phyloP scores from a whole-genome alignment of 2,888 invertebrate species.

The Glyphotaelius pellucidus region DNA sequence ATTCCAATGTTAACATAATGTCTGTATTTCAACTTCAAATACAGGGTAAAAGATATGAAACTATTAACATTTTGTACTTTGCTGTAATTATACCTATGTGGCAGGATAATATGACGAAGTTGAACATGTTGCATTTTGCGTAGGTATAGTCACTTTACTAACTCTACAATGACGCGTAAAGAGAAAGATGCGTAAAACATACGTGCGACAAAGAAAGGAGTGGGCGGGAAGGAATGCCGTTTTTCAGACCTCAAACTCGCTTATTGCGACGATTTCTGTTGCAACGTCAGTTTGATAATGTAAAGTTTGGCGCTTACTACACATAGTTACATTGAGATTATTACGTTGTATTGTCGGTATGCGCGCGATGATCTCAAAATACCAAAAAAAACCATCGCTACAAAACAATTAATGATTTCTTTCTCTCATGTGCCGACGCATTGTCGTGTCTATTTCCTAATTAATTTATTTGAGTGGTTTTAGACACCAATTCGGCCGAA shows the following conservation, averaged over 20 bases:
- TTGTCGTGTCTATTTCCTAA: neutral
- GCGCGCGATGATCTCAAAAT: neutral
- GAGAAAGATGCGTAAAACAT: too few relatives aligned
- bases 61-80: too few relatives aligned
- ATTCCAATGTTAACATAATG: neutral
- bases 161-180: too few relatives aligned
- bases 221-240: too few relatives aligned
- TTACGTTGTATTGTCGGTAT: neutral
- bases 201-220: too few relatives aligned
- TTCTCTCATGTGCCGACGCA: neutral
- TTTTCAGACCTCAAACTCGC: too few relatives aligned
- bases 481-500: neutral
- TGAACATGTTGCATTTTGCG: neutral
- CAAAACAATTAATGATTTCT: neutral
- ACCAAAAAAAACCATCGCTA: neutral
- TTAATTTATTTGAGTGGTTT: slow-evolving; percentile 2
- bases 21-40: neutral
- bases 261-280: too few relatives aligned
- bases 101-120: neutral
- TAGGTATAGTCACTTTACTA: too few relatives aligned
- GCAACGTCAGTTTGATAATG: too few relatives aligned
- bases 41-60: neutral
- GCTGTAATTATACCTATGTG: neutral
- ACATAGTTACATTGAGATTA: neutral
- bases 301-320: too few relatives aligned